Evolutionary conservation across 1,140 invertebrate species (phyloP).

Genomic region (Cotesia vestalis): DNA sequence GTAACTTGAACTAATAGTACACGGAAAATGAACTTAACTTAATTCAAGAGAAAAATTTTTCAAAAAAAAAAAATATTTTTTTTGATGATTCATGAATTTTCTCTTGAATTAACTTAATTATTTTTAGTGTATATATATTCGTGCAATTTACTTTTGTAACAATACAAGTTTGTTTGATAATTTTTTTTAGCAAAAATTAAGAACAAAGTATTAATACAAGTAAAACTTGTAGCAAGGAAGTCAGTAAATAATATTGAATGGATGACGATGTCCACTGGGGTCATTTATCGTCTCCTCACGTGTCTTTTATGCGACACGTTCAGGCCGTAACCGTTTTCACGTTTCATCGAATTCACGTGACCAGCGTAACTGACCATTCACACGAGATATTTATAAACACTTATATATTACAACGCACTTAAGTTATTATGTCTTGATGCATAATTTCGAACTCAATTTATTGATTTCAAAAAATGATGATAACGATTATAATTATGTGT

Average conservation of each 20-base stretch:
- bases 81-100: too few species aligned
- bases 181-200: too few species aligned
- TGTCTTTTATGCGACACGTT: slow-evolving; percentile 32
- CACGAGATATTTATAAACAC: slow-evolving; percentile 5
- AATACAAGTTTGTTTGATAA: too few species aligned
- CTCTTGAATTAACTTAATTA: too few species aligned
- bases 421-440: background rate
- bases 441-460: background rate
- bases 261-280: slow-evolving; percentile 20
- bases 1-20: too few species aligned
- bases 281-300: slow-evolving; percentile 35
- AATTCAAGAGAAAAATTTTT: too few species aligned
- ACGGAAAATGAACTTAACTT: too few species aligned
- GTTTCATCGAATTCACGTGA: slow-evolving; percentile 36
- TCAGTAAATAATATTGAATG: slow-evolving; percentile 31
- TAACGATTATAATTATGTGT: background rate
- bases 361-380: slow-evolving; percentile 34
- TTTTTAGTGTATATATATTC: too few species aligned
- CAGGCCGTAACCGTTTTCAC: slow-evolving; percentile 21
- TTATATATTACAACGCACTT: background rate
- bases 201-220: background rate
- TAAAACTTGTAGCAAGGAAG: slow-evolving; percentile 15
- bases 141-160: too few species aligned
- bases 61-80: too few species aligned
- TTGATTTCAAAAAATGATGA: background rate